Evolutionary conservation across 2,113 vertebrate species (phyloP).

Genomic region (Siniperca knerii): DNA sequence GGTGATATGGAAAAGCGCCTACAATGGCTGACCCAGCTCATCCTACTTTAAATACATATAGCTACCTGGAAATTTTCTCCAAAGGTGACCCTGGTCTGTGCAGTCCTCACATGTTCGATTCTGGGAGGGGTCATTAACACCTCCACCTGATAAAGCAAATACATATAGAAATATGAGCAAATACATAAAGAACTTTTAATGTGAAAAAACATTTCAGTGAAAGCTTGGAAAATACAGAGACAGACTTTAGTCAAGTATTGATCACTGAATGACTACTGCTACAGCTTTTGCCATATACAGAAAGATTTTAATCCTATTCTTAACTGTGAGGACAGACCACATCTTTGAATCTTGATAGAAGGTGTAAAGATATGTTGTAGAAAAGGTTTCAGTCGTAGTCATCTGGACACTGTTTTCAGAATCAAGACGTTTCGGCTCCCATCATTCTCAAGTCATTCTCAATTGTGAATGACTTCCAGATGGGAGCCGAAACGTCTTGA

Average conservation of each 20-base stretch:
- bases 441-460: no score
- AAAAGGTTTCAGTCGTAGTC: no score
- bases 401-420: no score
- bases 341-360: neutral
- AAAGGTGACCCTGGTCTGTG: slow-evolving; percentile 76
- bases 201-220: neutral
- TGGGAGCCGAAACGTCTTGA: no score
- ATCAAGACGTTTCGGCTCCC: no score
- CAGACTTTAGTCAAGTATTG: neutral
- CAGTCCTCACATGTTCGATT: slow-evolving; percentile 80
- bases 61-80: slow-evolving; percentile 84
- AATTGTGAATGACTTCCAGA: no score
- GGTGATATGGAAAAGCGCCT: neutral
- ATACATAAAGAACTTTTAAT: neutral
- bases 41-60: neutral
- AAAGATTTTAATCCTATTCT: neutral
- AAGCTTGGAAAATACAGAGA: neutral
- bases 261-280: neutral
- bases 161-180: neutral
- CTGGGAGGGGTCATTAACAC: slow-evolving; percentile 85
- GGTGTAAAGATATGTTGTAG: neutral
- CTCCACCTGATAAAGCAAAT: slow-evolving; percentile 74
- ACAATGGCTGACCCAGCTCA: neutral
- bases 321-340: neutral
- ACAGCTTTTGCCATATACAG: neutral